Evolutionary conservation across 2,113 vertebrate genomes (phyloP).

Genomic region (Alosa alosa): DNA sequence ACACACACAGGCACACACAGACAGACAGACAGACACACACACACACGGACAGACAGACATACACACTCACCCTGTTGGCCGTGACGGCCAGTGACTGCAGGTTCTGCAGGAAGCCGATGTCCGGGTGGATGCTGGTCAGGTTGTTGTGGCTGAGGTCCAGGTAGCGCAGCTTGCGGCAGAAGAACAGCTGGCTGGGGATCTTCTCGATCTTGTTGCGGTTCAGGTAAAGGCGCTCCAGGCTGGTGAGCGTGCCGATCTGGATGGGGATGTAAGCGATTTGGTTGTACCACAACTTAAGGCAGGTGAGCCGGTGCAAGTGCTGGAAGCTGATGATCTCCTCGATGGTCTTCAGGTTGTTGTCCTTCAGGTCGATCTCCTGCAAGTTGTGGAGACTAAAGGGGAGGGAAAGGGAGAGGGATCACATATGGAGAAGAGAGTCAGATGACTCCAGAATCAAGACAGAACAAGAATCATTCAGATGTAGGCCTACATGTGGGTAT

Average conservation of each 20-base stretch:
- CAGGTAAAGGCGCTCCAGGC: constrained; percentile 90
- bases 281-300: constrained; percentile 98
- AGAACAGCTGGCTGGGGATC: constrained; percentile 92
- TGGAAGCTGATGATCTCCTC: constrained; percentile 99
- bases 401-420: not conserved
- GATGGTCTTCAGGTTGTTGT: constrained; percentile 97
- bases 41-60: not conserved
- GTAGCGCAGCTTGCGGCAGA: constrained; percentile 90
- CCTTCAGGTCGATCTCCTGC: constrained; percentile 95
- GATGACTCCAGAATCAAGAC: not conserved
- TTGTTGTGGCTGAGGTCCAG: constrained; percentile 97
- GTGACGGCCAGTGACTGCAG: constrained; percentile 92
- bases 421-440: not conserved
- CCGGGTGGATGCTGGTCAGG: constrained; percentile 85
- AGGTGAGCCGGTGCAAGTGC: constrained; percentile 92
- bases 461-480: no score
- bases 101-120: constrained; percentile 89
- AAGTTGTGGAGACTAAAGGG: constrained; percentile 78
- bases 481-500: no score
- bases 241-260: constrained; percentile 91
- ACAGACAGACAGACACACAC: not conserved
- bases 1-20: not conserved
- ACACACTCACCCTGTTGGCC: constrained; percentile 80
- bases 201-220: constrained; percentile 98
- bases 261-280: constrained; percentile 97